A percentile compares a stretch with the other conserved stretches of the same genome.
Evolutionary conservation across 2,113 vertebrate genomes (phyloP).

Genomic region (Callipepla squamata): DNA sequence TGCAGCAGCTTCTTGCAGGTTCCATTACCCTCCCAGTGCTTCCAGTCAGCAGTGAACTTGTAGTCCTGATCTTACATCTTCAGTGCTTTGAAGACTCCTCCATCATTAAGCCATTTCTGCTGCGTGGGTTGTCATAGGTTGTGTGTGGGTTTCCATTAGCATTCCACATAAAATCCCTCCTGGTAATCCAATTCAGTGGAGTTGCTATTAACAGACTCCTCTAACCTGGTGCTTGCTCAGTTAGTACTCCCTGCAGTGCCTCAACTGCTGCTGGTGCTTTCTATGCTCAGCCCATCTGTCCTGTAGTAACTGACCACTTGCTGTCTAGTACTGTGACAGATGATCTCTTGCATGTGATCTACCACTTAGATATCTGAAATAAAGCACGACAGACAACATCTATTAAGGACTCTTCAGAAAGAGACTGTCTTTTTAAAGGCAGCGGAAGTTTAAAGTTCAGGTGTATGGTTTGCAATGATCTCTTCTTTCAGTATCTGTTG

Average conservation of each 20-base stretch:
- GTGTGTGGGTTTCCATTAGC: not conserved
- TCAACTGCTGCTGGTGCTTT: not conserved
- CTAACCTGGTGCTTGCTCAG: not conserved
- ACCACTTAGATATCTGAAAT: not conserved
- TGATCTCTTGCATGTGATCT: not conserved
- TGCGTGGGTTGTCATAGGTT: not conserved
- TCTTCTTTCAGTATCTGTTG: not conserved
- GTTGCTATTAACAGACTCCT: not conserved
- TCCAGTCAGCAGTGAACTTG: not conserved
- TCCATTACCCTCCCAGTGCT: fast-evolving
- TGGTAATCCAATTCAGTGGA: not conserved
- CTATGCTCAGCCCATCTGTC: not conserved
- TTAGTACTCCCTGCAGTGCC: not conserved
- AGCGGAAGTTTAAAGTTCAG: not conserved
- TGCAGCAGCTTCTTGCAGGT: not conserved
- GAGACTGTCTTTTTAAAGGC: not conserved
- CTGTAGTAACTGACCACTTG: not conserved
- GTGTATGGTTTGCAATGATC: not conserved
- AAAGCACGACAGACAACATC: not conserved
- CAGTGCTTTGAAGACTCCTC: not conserved
- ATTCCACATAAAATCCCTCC: not conserved
- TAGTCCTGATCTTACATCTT: not conserved
- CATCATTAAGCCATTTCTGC: not conserved
- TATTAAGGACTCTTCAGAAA: not conserved
- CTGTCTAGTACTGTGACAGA: not conserved